Conservation (phyloP, 2,113 vertebrate genomes). For the Cinclus cinclus region DNA sequence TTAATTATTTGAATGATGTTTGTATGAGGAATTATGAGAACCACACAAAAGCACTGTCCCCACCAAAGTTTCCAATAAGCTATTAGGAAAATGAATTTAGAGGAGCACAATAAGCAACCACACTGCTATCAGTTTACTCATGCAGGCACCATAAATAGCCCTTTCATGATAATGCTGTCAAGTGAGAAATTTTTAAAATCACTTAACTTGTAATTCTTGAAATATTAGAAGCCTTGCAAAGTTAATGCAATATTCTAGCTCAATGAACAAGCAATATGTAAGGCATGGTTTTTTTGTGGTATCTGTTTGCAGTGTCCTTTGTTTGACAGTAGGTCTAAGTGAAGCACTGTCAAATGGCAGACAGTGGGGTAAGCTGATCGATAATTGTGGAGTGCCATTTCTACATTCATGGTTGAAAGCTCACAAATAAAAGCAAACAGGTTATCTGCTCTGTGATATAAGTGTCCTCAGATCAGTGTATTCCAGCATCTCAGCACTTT, state of each 20-base stretch:
- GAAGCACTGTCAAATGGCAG: slow-evolving; percentile 29
- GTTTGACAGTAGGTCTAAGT: slow-evolving; percentile 41
- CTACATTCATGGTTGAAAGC: slow-evolving; percentile 57
- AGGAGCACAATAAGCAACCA: slow-evolving; percentile 23
- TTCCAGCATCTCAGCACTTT: slow-evolving; percentile 53
- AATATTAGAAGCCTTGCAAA: slow-evolving; percentile 60
- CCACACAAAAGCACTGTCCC: slow-evolving; percentile 16
- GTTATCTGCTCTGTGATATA: slow-evolving; percentile 35
- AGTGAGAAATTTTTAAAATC: slow-evolving; percentile 40
- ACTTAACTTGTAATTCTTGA: slow-evolving; percentile 63
- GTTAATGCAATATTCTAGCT: slow-evolving; percentile 64
- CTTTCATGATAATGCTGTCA: slow-evolving; percentile 22
- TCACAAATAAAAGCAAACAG: slow-evolving; percentile 64
- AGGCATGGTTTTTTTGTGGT: slow-evolving; percentile 16
- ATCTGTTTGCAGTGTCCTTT: slow-evolving; percentile 53
- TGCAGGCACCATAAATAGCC: slow-evolving; percentile 64
- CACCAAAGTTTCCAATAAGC: slow-evolving; percentile 54
- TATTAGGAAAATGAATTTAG: slow-evolving; percentile 59
- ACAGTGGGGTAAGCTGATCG: slow-evolving; percentile 48
- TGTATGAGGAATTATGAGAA: slow-evolving; percentile 39
- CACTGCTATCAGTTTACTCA: slow-evolving; percentile 60
- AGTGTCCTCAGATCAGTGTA: slow-evolving; percentile 37
- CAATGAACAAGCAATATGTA: slow-evolving; percentile 46
- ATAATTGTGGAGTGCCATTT: slow-evolving; percentile 20
- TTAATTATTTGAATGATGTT: slow-evolving; percentile 37